Base-by-base conservation (phyloP, 2,888 invertebrate genomes). In the Dendrolimus houi region DNA sequence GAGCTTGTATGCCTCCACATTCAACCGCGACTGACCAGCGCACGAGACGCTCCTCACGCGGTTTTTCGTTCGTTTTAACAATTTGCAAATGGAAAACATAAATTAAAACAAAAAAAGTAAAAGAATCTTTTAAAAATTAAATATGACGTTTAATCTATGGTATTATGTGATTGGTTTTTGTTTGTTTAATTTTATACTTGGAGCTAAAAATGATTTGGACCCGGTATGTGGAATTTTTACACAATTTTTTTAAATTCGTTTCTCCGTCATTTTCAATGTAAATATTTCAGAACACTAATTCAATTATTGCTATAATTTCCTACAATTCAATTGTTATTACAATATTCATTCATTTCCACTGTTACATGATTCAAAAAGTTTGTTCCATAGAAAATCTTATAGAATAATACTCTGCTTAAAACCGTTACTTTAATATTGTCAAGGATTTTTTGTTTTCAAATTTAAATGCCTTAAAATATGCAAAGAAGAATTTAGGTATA, bases 31-130 rank as follows among this genome's bases (percentile, higher is more conserved):
- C 47, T 47, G 12, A 10, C 47, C 47, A 47, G 12, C 47, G 47
- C 9, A 47, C 29, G 12, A 47, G 47, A 54, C 42, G 59, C 57
- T 67, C 64, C 69, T 63, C 58, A 59, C 41, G 54, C 54, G 61
- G 55, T 60, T 59, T 58, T 61, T 52, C 54, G 47, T 8, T 2
- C 6, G 52, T 56, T 57, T 59, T 59, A 61, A 58, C 57, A 47
- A 12, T 8, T 47, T 47, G 47, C 47, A 47, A 29, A 29, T 47
- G 47, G 8, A 47, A 47, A 3, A 29, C 29, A 29, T 29, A 29
- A 29, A 29, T 29, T 47, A 47, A n/a, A 47, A 47, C 47, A 47
- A 47, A 47, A 47, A 10, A 47, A 47, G 12, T 1, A 17, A 17
- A 17, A 17, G 6, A 29, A 29, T 3, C 3, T 29, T 3, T 47